Evolutionary conservation across 30 jellyfish, hydroid and myxozoan genomes (phyloP), one percentile per base, ranked within the genome.

Genomic region (Aurelia aurita): DNA sequence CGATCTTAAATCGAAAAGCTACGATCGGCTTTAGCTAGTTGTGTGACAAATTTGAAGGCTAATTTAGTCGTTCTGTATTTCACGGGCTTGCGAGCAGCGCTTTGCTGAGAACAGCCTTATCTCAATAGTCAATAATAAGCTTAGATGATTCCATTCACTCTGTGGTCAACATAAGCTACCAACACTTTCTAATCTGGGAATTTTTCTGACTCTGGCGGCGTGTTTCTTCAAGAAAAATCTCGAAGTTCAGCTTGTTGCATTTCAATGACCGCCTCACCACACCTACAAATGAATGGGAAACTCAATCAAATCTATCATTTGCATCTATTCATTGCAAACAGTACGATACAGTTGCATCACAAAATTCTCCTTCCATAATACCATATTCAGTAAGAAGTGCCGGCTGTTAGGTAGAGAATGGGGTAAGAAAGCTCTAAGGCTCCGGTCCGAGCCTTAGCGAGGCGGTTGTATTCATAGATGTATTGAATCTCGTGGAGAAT

Each of bases 101-200:
- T 74, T 59, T 31, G 86, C 75, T 74, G 86, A 74, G 86, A 21
- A 74, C 21, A 73, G 47, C 86, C 60, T 74, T 74, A 29, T 58
- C 86, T 57, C 63, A 74, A 54, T 23, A 74, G 55, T 19, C 86
- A 54, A 39, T 74, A 74, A 74, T 74, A 74, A 73, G 86, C 47
- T 74, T 74, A 74, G 58, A 55, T 59, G 43, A 27, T 59, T 74
- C 86, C 60, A 53, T 74, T 53, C 57, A 53, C 28, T 49, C 47
- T 74, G 86, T 63, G 86, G 86, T 74, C 75, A 55, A 16, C 10
- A 65, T 73, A 74, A 54, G 86, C 86, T 57, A 74, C 86, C 75
- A 74, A 35, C 75, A 45, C 45, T 59, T 13, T 54, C 20, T 39
- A 74, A 74, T 74, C 86, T 74, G 86, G 39, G 86, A 74, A 74